Conservation (phyloP, 2,797 vertebrate species). For the Syngnathus acus region DNA sequence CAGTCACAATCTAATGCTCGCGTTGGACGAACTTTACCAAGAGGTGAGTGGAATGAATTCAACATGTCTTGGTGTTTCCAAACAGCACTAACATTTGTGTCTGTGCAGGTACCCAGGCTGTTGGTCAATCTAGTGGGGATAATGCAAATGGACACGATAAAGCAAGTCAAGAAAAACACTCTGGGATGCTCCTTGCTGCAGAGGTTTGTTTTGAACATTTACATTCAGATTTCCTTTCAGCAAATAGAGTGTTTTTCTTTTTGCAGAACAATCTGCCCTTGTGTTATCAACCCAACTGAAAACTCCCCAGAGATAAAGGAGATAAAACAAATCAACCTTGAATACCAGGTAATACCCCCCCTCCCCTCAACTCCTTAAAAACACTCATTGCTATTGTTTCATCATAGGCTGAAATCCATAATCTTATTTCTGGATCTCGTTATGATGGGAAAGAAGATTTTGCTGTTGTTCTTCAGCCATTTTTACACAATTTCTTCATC, state of each 20-base stretch:
- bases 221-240: neutral
- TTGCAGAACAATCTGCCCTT: conserved; percentile 52
- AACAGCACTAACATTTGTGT: neutral
- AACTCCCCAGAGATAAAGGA: conserved; percentile 68
- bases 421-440: conserved; percentile 57
- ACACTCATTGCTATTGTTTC: no score
- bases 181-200: conserved; percentile 60
- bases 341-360: conserved; percentile 75
- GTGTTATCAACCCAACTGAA: conserved; percentile 55
- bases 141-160: conserved; percentile 69
- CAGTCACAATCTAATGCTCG: conserved; percentile 66
- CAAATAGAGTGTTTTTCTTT: neutral
- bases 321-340: conserved; percentile 71
- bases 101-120: conserved; percentile 75
- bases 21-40: conserved; percentile 76
- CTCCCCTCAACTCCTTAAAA: no score
- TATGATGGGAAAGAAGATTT: conserved; percentile 79
- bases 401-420: conserved; percentile 45
- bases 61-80: neutral
- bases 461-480: conserved; percentile 76
- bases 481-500: conserved; percentile 70
- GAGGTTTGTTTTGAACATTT: conserved; percentile 62
- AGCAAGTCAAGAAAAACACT: conserved; percentile 58
- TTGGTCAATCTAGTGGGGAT: conserved; percentile 81
- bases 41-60: conserved; percentile 65